These are phyloP conservation scores for Apaloderma vittatum DNA, from an alignment of 2,113 vertebrate genomes.

Conservation along the genomic window DNA sequence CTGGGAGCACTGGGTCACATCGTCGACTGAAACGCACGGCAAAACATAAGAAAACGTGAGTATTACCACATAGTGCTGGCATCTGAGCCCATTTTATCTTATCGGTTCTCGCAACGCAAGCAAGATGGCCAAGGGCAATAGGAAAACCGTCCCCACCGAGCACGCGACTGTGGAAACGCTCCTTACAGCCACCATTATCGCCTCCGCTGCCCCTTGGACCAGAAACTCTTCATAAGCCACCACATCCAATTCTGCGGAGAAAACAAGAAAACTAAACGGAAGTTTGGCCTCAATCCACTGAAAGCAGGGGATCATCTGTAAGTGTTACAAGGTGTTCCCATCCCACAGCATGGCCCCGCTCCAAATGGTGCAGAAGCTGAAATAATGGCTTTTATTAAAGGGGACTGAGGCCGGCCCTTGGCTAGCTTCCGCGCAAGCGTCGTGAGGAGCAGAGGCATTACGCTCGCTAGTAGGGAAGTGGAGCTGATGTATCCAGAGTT, in stretches of 20 bases:
- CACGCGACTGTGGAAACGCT: accelerated
- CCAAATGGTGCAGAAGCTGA: slow-evolving; percentile 2
- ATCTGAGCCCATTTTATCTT: not conserved
- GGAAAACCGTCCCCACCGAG: not conserved
- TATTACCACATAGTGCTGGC: not conserved
- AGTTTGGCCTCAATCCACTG: not conserved
- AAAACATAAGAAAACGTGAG: not conserved
- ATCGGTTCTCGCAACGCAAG: not conserved
- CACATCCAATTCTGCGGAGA: accelerated
- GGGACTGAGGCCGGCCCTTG: not conserved
- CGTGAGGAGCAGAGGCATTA: not conserved
- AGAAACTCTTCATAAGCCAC: not conserved
- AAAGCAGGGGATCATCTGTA: slow-evolving; percentile 21
- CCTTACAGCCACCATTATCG: accelerated
- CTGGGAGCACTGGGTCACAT: not conserved
- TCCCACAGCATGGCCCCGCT: not conserved
- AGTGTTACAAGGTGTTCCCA: slow-evolving; percentile 46
- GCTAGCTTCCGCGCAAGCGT: not conserved
- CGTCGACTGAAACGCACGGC: accelerated
- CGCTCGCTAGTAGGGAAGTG: accelerated
- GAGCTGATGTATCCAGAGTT: not conserved
- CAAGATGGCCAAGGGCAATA: not conserved
- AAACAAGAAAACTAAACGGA: not conserved
- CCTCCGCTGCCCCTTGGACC: accelerated
- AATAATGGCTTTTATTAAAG: slow-evolving; percentile 13